Base-by-base conservation (phyloP, 2,797 vertebrate genomes). In the Acomys russatus region DNA sequence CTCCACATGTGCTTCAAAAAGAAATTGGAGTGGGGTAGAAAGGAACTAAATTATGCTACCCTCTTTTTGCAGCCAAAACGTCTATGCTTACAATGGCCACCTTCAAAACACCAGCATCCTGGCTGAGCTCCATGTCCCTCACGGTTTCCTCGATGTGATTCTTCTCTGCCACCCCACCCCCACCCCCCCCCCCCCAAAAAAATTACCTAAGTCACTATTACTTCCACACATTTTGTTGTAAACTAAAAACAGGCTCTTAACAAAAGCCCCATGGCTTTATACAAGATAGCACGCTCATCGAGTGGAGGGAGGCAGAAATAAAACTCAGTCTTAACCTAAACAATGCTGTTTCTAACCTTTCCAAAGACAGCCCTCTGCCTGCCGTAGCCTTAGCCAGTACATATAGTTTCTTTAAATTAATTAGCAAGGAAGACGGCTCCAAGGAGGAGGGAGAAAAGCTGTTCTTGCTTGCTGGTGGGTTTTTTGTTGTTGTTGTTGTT, bases 1-100 rank as follows among this genome's bases (percentile, higher is more conserved):
- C 98, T 99, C 99, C 99, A 99, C 98, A 99, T 99, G 99, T 99
- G 98, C 98, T 99, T 99, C 98, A 99, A 98, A 99, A 98, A 98
- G 98, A 99, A 99, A 98, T 98, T 98, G 98, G 98, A 99, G 98
- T 97, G 98, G 97, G 98, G 97, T 98, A 97, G 98, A 98, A 98
- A 98, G 98, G 98, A 98, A 98, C 98, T 98, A 98, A 99, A 99
- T 98, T 99, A 99, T 98, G 98, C 98, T 98, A 98, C 98, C 98
- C 99, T 98, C 98, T 98, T 98, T 98, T 98, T 98, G 98, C 98
- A 99, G 98, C 98, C 98, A 98, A 98, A 98, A 98, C 9, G 98
- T 99, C 98, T 98, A 96, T 98, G 97, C 98, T 98, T 98, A 99
- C 98, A 99, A 99, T 98, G 98, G 98, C 98, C 98, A 98, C 98